A percentile compares a stretch with the other conserved stretches of the same genome.
These are phyloP conservation scores for Anthophora plumipes DNA, from an alignment of 2,888 invertebrate species.

Conservation along the genomic window DNA sequence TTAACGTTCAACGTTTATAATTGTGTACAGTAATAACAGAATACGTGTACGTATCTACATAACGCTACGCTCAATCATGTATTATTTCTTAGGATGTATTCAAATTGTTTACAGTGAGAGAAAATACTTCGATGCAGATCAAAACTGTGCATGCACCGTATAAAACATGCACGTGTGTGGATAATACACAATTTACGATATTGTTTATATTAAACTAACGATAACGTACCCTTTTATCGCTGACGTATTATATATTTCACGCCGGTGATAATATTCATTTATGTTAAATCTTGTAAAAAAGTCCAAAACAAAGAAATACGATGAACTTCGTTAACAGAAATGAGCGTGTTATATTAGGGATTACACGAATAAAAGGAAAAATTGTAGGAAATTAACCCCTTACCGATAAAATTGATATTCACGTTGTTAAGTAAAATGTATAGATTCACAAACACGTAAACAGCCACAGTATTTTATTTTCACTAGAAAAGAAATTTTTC, in stretches of 20 bases:
- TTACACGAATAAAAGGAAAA: neutral
- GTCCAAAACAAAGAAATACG: neutral
- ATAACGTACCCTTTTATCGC: constrained; percentile 15
- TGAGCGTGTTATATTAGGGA: neutral
- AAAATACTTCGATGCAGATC: neutral
- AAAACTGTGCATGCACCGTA: neutral
- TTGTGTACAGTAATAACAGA: too few relatives aligned
- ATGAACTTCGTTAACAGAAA: constrained; percentile 4
- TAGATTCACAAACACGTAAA: neutral
- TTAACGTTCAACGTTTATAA: neutral
- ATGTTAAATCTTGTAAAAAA: neutral
- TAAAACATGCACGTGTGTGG: neutral
- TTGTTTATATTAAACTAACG: neutral
- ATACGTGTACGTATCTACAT: too few relatives aligned
- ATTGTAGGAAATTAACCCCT: constrained; percentile 21
- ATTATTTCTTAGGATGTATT: neutral
- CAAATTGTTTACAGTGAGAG: neutral
- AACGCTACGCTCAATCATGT: too few relatives aligned
- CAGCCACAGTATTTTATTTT: neutral
- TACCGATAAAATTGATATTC: constrained; percentile 29
- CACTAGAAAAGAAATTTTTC: neutral
- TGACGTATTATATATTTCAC: neutral
- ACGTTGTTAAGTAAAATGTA: neutral
- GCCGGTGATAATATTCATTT: neutral
- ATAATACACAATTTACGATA: neutral